These are phyloP conservation scores for Drosophila mayri DNA, from an alignment of 1,140 invertebrate species.

Conservation along the genomic window DNA sequence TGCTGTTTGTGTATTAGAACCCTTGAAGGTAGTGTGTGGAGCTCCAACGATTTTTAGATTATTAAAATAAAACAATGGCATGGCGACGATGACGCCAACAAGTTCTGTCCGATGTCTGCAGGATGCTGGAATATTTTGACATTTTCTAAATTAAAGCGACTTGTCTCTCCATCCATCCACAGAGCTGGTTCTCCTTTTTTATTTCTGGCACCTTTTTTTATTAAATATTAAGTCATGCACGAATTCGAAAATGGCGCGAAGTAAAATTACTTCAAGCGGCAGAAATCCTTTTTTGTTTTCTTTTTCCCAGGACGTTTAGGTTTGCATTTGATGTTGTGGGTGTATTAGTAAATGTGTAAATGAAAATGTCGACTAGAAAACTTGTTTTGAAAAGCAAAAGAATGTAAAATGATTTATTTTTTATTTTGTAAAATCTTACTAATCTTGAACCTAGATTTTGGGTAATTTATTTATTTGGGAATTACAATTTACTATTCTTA, in stretches of 20 bases:
- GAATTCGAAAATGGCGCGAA: slow-evolving; percentile 45
- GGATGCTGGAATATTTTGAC: slow-evolving; percentile 56
- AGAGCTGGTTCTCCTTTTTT: slow-evolving; percentile 20
- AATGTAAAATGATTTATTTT: no score
- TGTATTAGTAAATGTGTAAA: no score
- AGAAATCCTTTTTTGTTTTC: background rate
- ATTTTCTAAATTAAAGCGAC: slow-evolving; percentile 76
- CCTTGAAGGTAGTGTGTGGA: slow-evolving; percentile 57
- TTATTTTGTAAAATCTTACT: no score
- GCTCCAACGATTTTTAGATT: slow-evolving; percentile 71
- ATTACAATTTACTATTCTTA: no score
- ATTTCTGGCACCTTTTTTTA: slow-evolving; percentile 53
- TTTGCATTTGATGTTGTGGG: no score
- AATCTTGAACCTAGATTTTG: no score
- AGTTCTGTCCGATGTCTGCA: slow-evolving; percentile 23
- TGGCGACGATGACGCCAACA: slow-evolving; percentile 5
- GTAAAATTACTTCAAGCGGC: slow-evolving; percentile 4
- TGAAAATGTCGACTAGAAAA: no score
- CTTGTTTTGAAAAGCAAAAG: no score
- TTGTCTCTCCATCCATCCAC: slow-evolving; percentile 30
- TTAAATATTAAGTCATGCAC: slow-evolving; percentile 69
- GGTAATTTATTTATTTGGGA: no score
- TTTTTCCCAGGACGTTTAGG: background rate
- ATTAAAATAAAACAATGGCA: slow-evolving; percentile 69
- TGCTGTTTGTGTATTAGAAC: slow-evolving; percentile 34